Evolutionary conservation across 2,797 vertebrate species (phyloP).

Genomic region (Phataginus tricuspis): DNA sequence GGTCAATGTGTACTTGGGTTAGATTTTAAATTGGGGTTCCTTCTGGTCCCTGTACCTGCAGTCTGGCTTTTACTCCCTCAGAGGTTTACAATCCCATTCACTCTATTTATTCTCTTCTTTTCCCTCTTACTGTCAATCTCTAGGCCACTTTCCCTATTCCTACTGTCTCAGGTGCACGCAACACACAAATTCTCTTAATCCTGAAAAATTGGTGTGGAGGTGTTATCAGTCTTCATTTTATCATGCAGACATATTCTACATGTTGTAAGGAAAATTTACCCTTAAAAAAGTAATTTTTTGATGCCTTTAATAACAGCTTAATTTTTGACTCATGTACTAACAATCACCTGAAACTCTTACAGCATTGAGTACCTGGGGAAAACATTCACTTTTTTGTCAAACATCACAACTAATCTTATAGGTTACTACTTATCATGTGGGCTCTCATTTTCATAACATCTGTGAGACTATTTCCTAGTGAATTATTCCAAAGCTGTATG

Average conservation of each 20-base stretch:
- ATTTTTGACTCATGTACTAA: background rate
- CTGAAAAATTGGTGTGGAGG: background rate
- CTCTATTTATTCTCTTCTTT: background rate
- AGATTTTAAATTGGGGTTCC: background rate
- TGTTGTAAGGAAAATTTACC: background rate
- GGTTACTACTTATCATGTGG: background rate
- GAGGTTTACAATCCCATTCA: background rate
- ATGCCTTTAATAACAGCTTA: background rate
- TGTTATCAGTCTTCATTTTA: background rate
- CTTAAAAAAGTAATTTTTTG: background rate
- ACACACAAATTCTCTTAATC: background rate
- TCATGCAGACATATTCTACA: background rate
- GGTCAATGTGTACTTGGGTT: background rate
- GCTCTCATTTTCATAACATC: background rate
- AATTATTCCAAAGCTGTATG: background rate
- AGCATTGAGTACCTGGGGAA: background rate
- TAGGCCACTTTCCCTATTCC: background rate
- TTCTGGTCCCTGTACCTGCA: background rate
- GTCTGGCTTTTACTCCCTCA: background rate
- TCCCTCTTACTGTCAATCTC: background rate
- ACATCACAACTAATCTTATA: background rate
- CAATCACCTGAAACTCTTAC: background rate
- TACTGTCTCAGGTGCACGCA: background rate
- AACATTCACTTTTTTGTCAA: background rate
- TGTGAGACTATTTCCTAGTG: constrained; percentile 23